Base-by-base conservation (phyloP, 2,797 vertebrate genomes). In the Hozukius guyotensis region DNA sequence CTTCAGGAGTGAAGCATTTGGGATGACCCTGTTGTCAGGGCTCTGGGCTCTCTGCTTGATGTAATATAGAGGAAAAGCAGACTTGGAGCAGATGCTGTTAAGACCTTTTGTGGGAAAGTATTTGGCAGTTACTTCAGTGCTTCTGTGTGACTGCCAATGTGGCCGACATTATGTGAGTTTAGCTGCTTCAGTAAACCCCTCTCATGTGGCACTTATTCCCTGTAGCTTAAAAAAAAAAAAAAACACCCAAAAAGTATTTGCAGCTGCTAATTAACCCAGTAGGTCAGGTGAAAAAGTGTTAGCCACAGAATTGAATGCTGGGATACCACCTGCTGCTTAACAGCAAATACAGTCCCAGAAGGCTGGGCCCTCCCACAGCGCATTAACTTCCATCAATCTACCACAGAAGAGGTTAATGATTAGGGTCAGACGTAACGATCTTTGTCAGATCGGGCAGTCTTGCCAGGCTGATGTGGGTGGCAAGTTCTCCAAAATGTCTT, bases 291-390 rank as follows among this genome's bases (percentile, higher is more conserved):
- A 80, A 86, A 84, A 80, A 42, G 52, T 69, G 74, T 76, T 74
- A 20, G 67, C 60, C 9, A 31, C 10, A 72, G 42, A 84, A 74
- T 32, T 82, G 61, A 74, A 81, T 77, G 49, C 60, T 61, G 69
- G 73, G 72, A 81, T 74, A 77, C 83, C 81, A 75, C 87, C 79
- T 87, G 81, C 79, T 81, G 75, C 66, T 82, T 77, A 84, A 86
- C 83, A 82, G 74, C 62, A 82, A 70, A 72, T 68, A 75, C 66
- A 71, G 75, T 77, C 73, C 18, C 69, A 69, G 74, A 75, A 53
- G 64, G 46, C 76, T 27, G 34, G 18, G 57, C 38, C 53, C 73
- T 49, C 68, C 80, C 64, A 34, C 46, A 67, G 53, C 1, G 34
- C 22, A 68, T 73, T 78, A 80, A 76, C 75, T 72, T 77, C 64